phyloP scores from a whole-genome alignment of 2,888 invertebrate genomes.

The Chrysolina americana region DNA sequence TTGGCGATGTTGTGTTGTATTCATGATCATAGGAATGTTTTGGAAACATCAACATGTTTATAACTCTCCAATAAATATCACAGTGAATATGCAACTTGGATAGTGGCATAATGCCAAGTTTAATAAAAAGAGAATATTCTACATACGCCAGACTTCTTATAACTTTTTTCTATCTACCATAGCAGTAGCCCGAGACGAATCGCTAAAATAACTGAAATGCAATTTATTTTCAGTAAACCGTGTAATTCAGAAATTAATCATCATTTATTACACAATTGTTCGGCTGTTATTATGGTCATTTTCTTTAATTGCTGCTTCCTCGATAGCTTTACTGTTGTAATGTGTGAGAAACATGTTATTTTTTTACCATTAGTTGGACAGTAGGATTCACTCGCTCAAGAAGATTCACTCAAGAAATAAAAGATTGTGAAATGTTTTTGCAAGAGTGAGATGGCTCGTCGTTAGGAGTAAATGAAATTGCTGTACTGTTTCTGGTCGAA shows the following conservation, averaged over 20 bases:
- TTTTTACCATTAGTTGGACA: constrained; percentile 45
- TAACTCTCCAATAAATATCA: no score
- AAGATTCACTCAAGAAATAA: constrained; percentile 43
- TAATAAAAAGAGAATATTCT: no score
- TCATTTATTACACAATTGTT: constrained; percentile 9
- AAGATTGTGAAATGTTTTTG: constrained; percentile 39
- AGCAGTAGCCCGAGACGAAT: constrained; percentile 2
- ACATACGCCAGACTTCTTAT: no score
- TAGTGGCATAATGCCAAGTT: no score
- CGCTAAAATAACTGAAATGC: not conserved
- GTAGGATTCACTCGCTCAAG: constrained; percentile 41
- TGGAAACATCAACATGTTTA: no score
- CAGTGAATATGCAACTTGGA: no score
- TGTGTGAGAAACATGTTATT: constrained; percentile 46
- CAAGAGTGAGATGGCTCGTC: not conserved
- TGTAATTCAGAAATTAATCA: not conserved
- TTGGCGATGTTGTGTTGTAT: no score
- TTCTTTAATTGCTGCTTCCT: constrained; percentile 39
- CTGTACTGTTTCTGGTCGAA: not conserved
- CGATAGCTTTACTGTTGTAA: constrained; percentile 39
- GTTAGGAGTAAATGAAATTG: not conserved
- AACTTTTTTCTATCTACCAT: not conserved
- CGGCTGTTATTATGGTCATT: constrained; percentile 30
- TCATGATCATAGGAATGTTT: no score
- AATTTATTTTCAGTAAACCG: constrained; percentile 5